phyloP scores from a whole-genome alignment of 2,888 invertebrate genomes.

The Diadromus collaris region DNA sequence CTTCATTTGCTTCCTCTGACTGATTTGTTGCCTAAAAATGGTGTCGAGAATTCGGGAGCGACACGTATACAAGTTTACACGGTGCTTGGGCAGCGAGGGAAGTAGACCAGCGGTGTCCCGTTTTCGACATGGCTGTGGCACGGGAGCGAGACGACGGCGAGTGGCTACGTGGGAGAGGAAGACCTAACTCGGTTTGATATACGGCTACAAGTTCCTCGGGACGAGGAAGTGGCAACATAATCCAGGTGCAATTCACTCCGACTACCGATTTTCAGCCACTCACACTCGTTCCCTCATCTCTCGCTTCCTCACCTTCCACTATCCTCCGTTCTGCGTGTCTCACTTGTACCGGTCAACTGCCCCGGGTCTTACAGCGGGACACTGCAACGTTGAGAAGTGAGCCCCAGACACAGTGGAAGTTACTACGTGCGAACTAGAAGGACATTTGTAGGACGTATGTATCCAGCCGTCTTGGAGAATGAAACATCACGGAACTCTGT shows the following conservation, averaged over 20 bases:
- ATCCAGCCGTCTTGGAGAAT: conserved; percentile 60
- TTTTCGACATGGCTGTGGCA: conserved; percentile 55
- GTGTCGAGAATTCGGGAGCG: background rate
- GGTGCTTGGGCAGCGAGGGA: conserved; percentile 23
- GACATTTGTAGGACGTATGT: conserved; percentile 64
- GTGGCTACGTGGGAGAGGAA: conserved; percentile 60
- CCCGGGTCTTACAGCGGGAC: conserved; percentile 5
- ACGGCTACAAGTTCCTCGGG: conserved; percentile 70
- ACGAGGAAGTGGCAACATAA: conserved; percentile 71
- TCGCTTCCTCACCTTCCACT: conserved; percentile 24
- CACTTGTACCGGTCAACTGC: conserved; percentile 22
- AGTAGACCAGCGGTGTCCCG: conserved; percentile 23
- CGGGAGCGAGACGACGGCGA: conserved; percentile 64
- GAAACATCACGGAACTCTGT: conserved; percentile 58
- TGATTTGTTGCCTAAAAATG: background rate
- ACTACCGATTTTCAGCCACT: conserved; percentile 49
- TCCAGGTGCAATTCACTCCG: conserved; percentile 69
- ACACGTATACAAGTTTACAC: conserved; percentile 62
- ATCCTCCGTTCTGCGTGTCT: conserved; percentile 53
- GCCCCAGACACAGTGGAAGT: conserved; percentile 60
- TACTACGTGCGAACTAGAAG: conserved; percentile 64
- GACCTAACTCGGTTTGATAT: conserved; percentile 74
- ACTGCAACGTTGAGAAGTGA: conserved; percentile 18
- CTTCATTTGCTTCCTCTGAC: background rate
- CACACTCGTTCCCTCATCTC: conserved; percentile 39